A percentile compares a stretch with the other conserved stretches of the same genome.
Evolutionary conservation across 2,888 invertebrate genomes (phyloP).

Genomic region (Tetrapedia diversipes): DNA sequence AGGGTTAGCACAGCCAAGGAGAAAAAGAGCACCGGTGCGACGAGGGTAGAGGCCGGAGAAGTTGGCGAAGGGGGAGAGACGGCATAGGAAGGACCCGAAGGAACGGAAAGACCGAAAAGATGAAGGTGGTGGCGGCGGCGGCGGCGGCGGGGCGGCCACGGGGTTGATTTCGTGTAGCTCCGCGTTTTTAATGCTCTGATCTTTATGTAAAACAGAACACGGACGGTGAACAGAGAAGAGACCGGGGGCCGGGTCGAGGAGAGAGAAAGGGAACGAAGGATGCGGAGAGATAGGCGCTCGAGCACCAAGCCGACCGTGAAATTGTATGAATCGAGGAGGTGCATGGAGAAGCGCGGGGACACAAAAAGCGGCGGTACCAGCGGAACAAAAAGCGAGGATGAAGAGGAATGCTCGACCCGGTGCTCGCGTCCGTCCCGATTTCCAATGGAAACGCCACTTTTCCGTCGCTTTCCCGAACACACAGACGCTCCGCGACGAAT

Average conservation of each 20-base stretch:
- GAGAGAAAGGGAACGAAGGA: constrained; percentile 6
- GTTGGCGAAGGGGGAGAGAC: constrained; percentile 28
- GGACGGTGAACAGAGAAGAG: constrained; percentile 23
- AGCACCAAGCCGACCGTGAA: constrained; percentile 82
- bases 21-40: constrained; percentile 33
- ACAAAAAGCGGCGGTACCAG: constrained; percentile 66
- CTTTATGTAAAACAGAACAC: constrained; percentile 82
- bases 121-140: constrained; percentile 46
- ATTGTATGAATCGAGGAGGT: constrained; percentile 82
- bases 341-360: constrained; percentile 69
- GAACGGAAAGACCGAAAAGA: constrained; percentile 33
- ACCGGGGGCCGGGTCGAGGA: neutral
- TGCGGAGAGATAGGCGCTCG: constrained; percentile 67
- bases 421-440: constrained; percentile 29
- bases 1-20: constrained; percentile 40
- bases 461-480: neutral
- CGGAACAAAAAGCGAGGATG: constrained; percentile 61
- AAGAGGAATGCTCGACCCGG: constrained; percentile 27
- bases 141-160: constrained; percentile 49
- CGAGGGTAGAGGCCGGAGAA: constrained; percentile 10
- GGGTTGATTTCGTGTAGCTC: constrained; percentile 78
- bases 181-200: constrained; percentile 83
- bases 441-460: constrained; percentile 61
- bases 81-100: constrained; percentile 50
- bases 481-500: constrained; percentile 48